Evolutionary conservation across 2,888 invertebrate species (phyloP), one percentile per base, ranked within the genome.

Genomic region (Lepas anatifera): DNA sequence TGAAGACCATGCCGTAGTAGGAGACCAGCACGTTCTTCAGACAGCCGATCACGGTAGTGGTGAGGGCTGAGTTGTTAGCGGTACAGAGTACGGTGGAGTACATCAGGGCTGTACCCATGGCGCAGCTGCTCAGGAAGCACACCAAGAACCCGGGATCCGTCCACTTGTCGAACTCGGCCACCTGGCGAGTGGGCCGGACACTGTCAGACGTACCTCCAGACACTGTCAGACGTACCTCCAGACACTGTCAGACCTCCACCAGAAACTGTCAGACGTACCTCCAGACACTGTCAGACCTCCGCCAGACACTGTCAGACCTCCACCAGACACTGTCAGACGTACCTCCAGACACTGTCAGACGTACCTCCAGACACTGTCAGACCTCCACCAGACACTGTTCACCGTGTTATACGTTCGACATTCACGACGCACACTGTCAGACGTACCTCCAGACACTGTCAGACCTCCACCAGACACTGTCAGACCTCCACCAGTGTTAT

Each of bases 41-140:
- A 77, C 98, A 97, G 8, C 99, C 99, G 74, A 99, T 93, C 72
- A 99, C 96, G 8, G 97, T 96, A 0, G 99, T 99, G 0, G 99
- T 99, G 67, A 99, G 83, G n/a, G 99, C 97, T 71, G 97, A 97
- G 81, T 99, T 99, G 80, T 92, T 87, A 76, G 91, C 88, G 0
- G 98, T 99, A 81, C 99, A 99, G 58, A 98, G 80, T 77, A 99
- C 90, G 22, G 95, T 92, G 79, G 95, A 92, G 80, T 96, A 98
- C 64, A 92, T 93, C 68, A 99, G 83, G 67, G 99, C 83, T 80
- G 98, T 98, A 0, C 99, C 98, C 94, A 99, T 95, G 18, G 95
- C 82, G 81, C 97, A 98, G 0, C 97, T 96, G 76, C 92, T 80
- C 0, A 88, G 75, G 80, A 99, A 98, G 79, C 92, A 90, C 13